A percentile compares a stretch with the other conserved stretches of the same genome.
These are phyloP conservation scores for Parazoanthus atlanticus DNA, from an alignment of 92 coral and sea anemone species.

Conservation along the genomic window DNA sequence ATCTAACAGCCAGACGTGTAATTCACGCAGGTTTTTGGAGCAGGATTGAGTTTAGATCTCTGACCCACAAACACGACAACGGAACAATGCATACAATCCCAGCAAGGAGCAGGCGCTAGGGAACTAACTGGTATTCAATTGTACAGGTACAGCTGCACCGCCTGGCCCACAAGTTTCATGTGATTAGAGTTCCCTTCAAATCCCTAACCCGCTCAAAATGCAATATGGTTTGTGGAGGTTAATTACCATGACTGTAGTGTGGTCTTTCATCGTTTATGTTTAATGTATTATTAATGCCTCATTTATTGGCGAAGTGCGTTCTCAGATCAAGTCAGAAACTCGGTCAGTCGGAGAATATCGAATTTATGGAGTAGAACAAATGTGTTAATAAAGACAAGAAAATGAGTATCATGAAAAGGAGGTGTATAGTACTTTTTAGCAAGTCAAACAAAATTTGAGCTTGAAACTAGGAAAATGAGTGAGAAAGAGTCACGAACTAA, in stretches of 20 bases:
- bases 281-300: background rate
- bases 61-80: background rate
- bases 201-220: background rate
- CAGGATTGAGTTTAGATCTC: too few relatives aligned
- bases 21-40: too few relatives aligned
- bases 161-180: background rate
- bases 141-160: background rate
- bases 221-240: background rate
- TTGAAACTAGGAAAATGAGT: background rate
- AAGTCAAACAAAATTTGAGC: background rate
- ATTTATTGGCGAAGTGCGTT: background rate
- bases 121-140: background rate
- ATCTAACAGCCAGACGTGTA: too few relatives aligned
- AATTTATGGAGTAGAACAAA: background rate
- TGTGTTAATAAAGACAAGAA: background rate
- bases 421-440: background rate
- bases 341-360: background rate
- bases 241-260: background rate
- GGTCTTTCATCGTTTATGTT: constrained; percentile 5
- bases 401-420: background rate
- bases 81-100: background rate
- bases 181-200: background rate
- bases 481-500: background rate
- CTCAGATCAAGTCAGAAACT: background rate
- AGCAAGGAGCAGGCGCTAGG: background rate